Evolutionary conservation across 2,797 vertebrate genomes (phyloP).

Genomic region (Garrulus glandarius): DNA sequence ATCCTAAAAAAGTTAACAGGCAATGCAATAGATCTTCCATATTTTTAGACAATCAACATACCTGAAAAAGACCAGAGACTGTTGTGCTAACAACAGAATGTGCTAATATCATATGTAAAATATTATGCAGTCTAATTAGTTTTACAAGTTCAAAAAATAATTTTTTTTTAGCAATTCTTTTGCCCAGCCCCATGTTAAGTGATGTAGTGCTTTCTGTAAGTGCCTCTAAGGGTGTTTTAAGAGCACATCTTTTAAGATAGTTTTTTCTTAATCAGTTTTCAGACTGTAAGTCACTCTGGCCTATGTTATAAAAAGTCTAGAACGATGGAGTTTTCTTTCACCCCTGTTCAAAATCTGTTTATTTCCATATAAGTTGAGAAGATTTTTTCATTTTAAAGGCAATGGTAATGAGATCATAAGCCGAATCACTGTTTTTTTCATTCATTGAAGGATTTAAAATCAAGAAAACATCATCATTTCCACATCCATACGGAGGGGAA

Average conservation of each 20-base stretch:
- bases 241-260: neutral
- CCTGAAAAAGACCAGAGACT: neutral
- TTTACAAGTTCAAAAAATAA: neutral
- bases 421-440: accelerated
- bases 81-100: neutral
- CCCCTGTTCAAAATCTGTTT: neutral
- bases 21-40: neutral
- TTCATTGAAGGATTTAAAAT: neutral
- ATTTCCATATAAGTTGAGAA: neutral
- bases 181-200: neutral
- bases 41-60: neutral
- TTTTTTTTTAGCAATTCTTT: neutral
- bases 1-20: neutral
- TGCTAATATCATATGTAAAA: neutral
- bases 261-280: neutral
- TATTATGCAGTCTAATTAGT: neutral
- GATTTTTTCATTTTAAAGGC: neutral
- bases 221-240: neutral
- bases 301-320: neutral
- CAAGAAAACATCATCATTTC: neutral
- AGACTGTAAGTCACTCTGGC: neutral
- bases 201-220: neutral
- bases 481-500: neutral
- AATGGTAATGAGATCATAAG: neutral
- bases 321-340: neutral